A percentile compares a stretch with the other conserved stretches of the same genome.
Evolutionary conservation across 2,888 invertebrate species (phyloP).

Genomic region (Yponomeuta evonymella): DNA sequence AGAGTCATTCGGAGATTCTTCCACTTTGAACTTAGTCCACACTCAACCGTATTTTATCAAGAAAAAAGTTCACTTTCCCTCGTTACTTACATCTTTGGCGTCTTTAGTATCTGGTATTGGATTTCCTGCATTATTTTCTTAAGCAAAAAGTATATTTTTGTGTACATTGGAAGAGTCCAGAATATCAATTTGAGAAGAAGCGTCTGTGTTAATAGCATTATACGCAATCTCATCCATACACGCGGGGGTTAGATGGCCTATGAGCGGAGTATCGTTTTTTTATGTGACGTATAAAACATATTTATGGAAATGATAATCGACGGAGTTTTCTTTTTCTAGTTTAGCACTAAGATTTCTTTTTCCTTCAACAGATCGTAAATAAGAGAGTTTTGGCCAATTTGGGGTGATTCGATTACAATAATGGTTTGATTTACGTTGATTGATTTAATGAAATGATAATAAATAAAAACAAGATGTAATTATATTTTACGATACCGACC

Average conservation of each 20-base stretch:
- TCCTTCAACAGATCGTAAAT: conserved; percentile 37
- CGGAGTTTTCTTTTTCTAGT: conserved; percentile 63
- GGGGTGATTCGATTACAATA: background rate
- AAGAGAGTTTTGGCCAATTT: conserved; percentile 20
- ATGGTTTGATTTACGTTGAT: background rate
- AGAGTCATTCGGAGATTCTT: conserved; percentile 66
- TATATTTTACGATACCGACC: background rate
- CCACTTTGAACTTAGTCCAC: conserved; percentile 36
- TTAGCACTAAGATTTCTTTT: conserved; percentile 39
- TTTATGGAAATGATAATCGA: conserved; percentile 74
- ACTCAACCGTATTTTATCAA: conserved; percentile 27
- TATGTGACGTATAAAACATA: conserved; percentile 76
- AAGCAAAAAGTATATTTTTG: background rate
- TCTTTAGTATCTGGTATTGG: conserved; percentile 21
- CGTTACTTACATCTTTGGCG: conserved; percentile 22
- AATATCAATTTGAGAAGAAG: conserved; percentile 76
- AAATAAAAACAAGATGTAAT: background rate
- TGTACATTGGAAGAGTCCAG: conserved; percentile 29
- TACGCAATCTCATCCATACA: conserved; percentile 76
- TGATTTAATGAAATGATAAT: background rate
- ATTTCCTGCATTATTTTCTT: conserved; percentile 34
- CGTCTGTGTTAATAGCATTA: conserved; percentile 77
- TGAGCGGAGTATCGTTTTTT: conserved; percentile 68
- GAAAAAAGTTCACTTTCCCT: conserved; percentile 25
- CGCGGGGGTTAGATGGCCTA: conserved; percentile 69